A percentile compares a stretch with the other conserved stretches of the same genome.
phyloP scores from a whole-genome alignment of 1,140 invertebrate genomes.

The Lanistes nyassanus region DNA sequence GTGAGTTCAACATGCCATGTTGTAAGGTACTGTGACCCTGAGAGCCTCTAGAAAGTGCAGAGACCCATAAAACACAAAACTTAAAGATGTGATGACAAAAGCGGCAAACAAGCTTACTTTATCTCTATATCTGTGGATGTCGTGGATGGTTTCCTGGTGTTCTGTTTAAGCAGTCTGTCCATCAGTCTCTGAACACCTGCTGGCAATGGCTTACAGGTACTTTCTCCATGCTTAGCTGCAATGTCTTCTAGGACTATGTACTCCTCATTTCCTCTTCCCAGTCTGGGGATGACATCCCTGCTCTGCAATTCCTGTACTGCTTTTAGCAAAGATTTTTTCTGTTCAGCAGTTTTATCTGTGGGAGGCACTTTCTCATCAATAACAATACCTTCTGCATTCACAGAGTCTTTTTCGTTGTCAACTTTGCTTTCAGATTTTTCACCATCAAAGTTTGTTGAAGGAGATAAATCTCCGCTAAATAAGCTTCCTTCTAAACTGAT shows the following conservation, averaged over 20 bases:
- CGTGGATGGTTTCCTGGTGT: slow-evolving; percentile 30
- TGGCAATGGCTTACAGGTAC: neutral
- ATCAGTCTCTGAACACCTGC: slow-evolving; percentile 28
- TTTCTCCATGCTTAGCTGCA: neutral
- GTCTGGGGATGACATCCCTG: neutral
- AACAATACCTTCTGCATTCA: neutral
- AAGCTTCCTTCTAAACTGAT: too few species aligned
- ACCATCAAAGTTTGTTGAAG: too few species aligned
- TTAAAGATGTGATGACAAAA: neutral
- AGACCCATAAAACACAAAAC: slow-evolving; percentile 2
- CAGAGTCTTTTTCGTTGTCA: neutral
- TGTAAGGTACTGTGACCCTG: too few species aligned
- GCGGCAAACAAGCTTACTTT: slow-evolving; percentile 33
- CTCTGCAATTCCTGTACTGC: slow-evolving; percentile 2
- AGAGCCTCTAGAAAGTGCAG: too few species aligned
- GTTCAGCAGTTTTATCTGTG: neutral
- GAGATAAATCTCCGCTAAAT: too few species aligned
- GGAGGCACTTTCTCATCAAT: neutral
- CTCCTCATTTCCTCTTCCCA: slow-evolving; percentile 5
- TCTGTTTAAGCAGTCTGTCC: slow-evolving; percentile 38
- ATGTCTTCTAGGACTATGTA: slow-evolving; percentile 6
- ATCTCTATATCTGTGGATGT: slow-evolving; percentile 44
- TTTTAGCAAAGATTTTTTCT: neutral
- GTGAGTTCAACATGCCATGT: too few species aligned
- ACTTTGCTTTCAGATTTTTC: neutral